These are phyloP conservation scores for Aurelia coerulea DNA, from an alignment of 30 jellyfish, hydroid and myxozoan genomes.

Conservation along the genomic window DNA sequence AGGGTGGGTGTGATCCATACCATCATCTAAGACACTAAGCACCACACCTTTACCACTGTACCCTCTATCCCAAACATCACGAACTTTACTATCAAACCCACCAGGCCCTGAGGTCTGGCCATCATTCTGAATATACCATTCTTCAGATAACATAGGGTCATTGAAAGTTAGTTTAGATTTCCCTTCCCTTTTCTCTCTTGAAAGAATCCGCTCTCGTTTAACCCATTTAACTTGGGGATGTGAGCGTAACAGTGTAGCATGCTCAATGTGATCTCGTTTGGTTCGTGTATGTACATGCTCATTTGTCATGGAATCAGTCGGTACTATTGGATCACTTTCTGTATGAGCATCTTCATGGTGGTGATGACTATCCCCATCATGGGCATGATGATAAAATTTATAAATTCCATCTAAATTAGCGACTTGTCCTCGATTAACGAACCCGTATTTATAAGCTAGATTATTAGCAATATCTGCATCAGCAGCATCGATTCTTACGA, in stretches of 20 bases:
- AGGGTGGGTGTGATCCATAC: constrained; percentile 99
- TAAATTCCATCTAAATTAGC: constrained; percentile 80
- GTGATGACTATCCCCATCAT: constrained; percentile 27
- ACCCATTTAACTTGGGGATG: constrained; percentile 93
- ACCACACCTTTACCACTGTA: constrained; percentile 93
- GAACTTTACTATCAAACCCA: constrained; percentile 78
- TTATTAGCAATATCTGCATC: constrained; percentile 75
- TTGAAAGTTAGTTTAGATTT: constrained; percentile 31
- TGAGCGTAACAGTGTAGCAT: constrained; percentile 64
- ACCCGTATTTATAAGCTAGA: constrained; percentile 82
- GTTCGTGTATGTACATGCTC: constrained; percentile 35
- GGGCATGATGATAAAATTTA: constrained; percentile 68
- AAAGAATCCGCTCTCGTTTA: constrained; percentile 75
- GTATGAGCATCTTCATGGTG: constrained; percentile 25
- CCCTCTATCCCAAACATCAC: constrained; percentile 88
- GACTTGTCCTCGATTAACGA: constrained; percentile 80
- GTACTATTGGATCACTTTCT: constrained; percentile 22
- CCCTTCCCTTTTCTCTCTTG: constrained; percentile 84
- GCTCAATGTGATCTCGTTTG: constrained; percentile 89
- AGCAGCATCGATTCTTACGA: constrained; percentile 84
- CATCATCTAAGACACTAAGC: constrained; percentile 94
- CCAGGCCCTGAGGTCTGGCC: constrained; percentile 98
- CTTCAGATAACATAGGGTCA: constrained; percentile 77
- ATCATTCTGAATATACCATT: constrained; percentile 85
- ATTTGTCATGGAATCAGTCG: constrained; percentile 15